phyloP scores from a whole-genome alignment of 2,113 vertebrate genomes.

The Aviceda subcristata region DNA sequence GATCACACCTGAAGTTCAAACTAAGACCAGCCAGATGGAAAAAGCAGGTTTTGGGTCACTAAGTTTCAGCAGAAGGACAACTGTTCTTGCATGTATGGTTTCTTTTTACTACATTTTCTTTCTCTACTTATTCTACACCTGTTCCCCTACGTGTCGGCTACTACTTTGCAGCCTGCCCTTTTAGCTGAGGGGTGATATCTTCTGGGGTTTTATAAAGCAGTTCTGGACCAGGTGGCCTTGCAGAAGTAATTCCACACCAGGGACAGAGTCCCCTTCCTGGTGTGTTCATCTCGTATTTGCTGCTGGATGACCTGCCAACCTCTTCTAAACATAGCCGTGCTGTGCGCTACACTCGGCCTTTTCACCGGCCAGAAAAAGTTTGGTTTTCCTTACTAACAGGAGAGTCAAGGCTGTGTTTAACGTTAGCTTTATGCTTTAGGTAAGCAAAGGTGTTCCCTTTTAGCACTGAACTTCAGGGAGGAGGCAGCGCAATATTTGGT shows the following conservation, averaged over 20 bases:
- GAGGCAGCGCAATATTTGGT: background rate
- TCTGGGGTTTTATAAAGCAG: background rate
- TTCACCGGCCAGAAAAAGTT: background rate
- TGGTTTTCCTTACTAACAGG: background rate
- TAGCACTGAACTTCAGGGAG: background rate
- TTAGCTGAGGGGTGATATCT: background rate
- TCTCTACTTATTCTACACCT: background rate
- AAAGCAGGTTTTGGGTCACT: background rate
- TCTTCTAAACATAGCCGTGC: background rate
- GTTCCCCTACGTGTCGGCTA: rapidly evolving
- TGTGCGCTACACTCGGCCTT: rapidly evolving
- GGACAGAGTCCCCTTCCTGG: background rate
- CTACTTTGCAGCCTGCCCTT: background rate
- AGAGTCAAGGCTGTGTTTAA: background rate
- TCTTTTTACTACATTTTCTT: background rate
- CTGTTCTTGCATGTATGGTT: background rate
- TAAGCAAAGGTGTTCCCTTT: background rate
- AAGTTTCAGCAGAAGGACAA: background rate
- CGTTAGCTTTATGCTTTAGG: background rate
- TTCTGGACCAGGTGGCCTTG: background rate
- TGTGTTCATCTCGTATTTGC: background rate
- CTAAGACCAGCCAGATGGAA: background rate
- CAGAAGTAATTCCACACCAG: background rate
- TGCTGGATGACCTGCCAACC: background rate
- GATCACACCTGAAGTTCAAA: background rate